Conservation (phyloP, 2,888 invertebrate genomes). For the Volucella inflata region DNA sequence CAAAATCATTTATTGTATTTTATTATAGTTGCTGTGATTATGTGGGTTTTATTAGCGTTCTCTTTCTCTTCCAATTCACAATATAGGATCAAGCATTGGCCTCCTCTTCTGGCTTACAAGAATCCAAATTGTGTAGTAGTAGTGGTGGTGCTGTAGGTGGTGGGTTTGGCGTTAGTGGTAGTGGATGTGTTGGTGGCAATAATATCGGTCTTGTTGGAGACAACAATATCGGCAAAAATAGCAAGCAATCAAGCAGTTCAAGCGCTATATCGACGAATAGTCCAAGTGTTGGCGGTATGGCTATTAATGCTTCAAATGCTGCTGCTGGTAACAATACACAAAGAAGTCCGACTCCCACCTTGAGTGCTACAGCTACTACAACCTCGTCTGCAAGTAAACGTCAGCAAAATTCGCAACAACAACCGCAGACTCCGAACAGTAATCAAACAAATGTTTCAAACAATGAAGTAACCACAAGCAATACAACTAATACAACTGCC, state of each 20-base stretch:
- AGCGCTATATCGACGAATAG: constrained; percentile 70
- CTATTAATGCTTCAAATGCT: constrained; percentile 48
- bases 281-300: constrained; percentile 63
- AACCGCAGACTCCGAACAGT: constrained; percentile 65
- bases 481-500: constrained; percentile 43
- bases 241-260: constrained; percentile 71
- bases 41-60: constrained; percentile 70
- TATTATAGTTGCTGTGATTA: constrained; percentile 56
- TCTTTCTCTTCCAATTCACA: constrained; percentile 72
- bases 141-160: constrained; percentile 61
- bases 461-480: constrained; percentile 67
- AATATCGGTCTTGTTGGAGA: constrained; percentile 64
- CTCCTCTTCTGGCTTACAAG: constrained; percentile 78
- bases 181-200: constrained; percentile 62
- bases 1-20: constrained; percentile 45
- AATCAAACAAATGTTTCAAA: constrained; percentile 65
- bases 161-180: constrained; percentile 39
- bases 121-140: constrained; percentile 75
- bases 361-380: constrained; percentile 53
- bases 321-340: constrained; percentile 55
- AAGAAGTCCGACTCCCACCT: constrained; percentile 62
- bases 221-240: constrained; percentile 73
- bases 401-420: constrained; percentile 73
- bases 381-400: constrained; percentile 67
- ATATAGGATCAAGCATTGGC: constrained; percentile 78